phyloP scores from a whole-genome alignment of 2,888 invertebrate species.

The Muscina levida region DNA sequence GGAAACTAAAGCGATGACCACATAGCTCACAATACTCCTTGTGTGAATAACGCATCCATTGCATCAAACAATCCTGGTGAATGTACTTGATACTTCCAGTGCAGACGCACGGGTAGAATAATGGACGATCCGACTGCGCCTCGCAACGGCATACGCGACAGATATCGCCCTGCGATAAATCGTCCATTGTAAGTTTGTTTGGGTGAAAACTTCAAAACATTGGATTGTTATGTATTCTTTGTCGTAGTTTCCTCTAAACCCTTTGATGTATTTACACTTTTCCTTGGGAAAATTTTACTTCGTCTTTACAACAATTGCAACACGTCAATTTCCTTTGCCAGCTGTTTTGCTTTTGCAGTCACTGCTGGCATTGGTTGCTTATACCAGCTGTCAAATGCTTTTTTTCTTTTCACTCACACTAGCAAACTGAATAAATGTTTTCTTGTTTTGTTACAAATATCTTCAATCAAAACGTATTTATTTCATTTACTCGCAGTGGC shows the following conservation, averaged over 20 bases:
- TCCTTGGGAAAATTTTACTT: constrained; percentile 16
- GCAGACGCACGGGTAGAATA: constrained; percentile 99
- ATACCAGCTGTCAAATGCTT: constrained; percentile 54
- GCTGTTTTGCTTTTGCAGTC: constrained; percentile 51
- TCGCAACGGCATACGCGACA: constrained; percentile 99
- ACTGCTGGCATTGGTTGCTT: constrained; percentile 29
- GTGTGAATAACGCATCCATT: constrained; percentile 99
- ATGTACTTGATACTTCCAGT: constrained; percentile 99
- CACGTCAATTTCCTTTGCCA: constrained; percentile 60
- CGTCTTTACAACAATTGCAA: constrained; percentile 51
- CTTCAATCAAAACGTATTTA: too few relatives aligned
- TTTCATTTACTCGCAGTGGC: too few relatives aligned
- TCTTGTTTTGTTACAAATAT: too few relatives aligned
- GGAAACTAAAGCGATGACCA: constrained; percentile 98
- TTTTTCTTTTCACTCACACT: constrained; percentile 51
- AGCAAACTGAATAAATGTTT: too few relatives aligned
- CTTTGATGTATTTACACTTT: constrained; percentile 13
- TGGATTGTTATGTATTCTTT: background rate
- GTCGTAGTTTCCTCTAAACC: background rate
- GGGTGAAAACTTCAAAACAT: constrained; percentile 15
- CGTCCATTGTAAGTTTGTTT: constrained; percentile 74
- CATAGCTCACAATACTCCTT: constrained; percentile 99
- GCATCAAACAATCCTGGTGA: constrained; percentile 98
- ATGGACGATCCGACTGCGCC: constrained; percentile 92
- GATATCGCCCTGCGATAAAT: constrained; percentile 87